A percentile compares a stretch with the other conserved stretches of the same genome.
phyloP scores from a whole-genome alignment of 1,140 invertebrate genomes.

The Microplitis mediator region DNA sequence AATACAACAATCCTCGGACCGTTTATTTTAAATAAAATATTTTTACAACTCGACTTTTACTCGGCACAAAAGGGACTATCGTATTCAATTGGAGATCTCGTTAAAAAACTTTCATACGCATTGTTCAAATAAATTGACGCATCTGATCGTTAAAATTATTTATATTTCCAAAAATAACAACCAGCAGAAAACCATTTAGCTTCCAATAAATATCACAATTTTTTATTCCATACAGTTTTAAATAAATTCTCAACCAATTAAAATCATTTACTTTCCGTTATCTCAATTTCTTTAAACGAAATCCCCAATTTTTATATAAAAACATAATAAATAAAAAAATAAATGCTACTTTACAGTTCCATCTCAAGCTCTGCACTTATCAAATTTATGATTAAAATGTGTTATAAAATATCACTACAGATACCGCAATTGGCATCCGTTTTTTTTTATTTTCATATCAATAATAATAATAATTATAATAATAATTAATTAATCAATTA shows the following conservation, averaged over 20 bases:
- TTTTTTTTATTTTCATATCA: too few relatives aligned
- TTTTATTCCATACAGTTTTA: too few relatives aligned
- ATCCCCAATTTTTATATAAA: background rate
- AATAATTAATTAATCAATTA: too few relatives aligned
- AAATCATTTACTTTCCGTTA: too few relatives aligned
- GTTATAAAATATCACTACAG: background rate
- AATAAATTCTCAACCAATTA: too few relatives aligned
- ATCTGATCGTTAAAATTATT: background rate
- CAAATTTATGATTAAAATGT: background rate
- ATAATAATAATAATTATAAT: too few relatives aligned
- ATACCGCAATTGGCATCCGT: background rate
- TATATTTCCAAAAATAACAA: background rate
- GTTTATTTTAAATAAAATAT: background rate
- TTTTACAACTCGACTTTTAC: background rate
- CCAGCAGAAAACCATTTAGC: too few relatives aligned
- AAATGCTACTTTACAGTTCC: background rate
- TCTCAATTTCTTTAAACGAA: background rate
- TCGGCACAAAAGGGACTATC: background rate
- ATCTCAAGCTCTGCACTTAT: too few relatives aligned
- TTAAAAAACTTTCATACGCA: background rate
- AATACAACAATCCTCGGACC: constrained; percentile 8
- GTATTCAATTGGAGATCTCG: constrained; percentile 16
- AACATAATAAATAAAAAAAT: constrained; percentile 1
- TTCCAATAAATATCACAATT: too few relatives aligned
- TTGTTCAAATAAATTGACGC: background rate